Evolutionary conservation across 2,797 vertebrate species (phyloP).

Genomic region (Syngnathus acus): DNA sequence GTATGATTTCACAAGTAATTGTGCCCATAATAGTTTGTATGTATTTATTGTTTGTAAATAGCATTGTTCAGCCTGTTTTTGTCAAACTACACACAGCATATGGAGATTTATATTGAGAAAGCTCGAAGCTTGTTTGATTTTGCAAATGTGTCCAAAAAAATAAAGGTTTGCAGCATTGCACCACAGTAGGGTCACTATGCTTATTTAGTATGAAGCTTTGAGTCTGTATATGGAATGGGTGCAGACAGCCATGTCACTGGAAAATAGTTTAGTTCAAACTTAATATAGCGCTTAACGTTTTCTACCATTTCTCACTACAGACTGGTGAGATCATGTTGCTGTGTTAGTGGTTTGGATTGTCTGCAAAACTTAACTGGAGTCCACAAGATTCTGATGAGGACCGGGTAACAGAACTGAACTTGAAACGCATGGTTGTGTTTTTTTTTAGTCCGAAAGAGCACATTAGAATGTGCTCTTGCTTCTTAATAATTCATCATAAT

Average conservation of each 20-base stretch:
- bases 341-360: constrained; percentile 1
- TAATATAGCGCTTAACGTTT: too few relatives aligned
- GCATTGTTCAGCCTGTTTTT: not conserved
- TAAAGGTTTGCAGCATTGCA: not conserved
- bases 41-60: not conserved
- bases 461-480: not conserved
- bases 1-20: not conserved
- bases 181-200: not conserved
- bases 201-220: too few relatives aligned
- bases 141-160: not conserved
- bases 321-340: not conserved
- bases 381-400: not conserved
- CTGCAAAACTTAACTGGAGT: not conserved
- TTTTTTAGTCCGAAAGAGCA: not conserved
- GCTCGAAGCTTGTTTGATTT: not conserved
- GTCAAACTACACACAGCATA: not conserved
- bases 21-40: not conserved
- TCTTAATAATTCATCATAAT: not conserved
- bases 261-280: too few relatives aligned
- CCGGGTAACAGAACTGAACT: too few relatives aligned
- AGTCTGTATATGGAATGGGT: too few relatives aligned
- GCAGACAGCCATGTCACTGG: too few relatives aligned
- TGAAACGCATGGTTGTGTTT: not conserved
- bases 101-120: not conserved
- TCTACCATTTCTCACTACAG: not conserved